A percentile compares a stretch with the other conserved stretches of the same genome.
These are phyloP conservation scores for Lamproptera curius DNA, from an alignment of 2,888 invertebrate species.

Conservation along the genomic window DNA sequence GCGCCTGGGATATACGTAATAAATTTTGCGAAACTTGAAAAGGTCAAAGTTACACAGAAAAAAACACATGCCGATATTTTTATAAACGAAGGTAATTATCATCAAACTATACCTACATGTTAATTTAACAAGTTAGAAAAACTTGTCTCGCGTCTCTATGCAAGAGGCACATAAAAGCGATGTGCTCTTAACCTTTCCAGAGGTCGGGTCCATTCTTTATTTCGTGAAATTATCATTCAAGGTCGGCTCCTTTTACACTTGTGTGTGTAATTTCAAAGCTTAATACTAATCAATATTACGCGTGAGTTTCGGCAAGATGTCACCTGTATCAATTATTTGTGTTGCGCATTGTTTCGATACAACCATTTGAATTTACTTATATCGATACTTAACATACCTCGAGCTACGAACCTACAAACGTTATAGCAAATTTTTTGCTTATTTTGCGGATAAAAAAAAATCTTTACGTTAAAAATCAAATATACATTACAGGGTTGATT, in stretches of 20 bases:
- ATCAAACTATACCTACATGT: constrained; percentile 27
- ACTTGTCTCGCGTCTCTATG: constrained; percentile 48
- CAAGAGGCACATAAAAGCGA: constrained; percentile 63
- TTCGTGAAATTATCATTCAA: constrained; percentile 68
- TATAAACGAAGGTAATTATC: constrained; percentile 28
- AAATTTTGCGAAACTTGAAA: constrained; percentile 23
- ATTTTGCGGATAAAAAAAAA: too few relatives aligned
- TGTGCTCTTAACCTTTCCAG: constrained; percentile 70
- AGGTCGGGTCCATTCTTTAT: constrained; percentile 54
- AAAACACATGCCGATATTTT: constrained; percentile 23
- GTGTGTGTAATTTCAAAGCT: constrained; percentile 13
- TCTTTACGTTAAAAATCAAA: too few relatives aligned
- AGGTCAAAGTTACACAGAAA: constrained; percentile 29
- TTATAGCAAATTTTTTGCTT: too few relatives aligned
- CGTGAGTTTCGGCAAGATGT: constrained; percentile 2
- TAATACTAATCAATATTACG: constrained; percentile 6
- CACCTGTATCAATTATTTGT: not conserved
- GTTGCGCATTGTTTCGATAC: too few relatives aligned
- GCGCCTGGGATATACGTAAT: constrained; percentile 3
- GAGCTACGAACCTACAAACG: too few relatives aligned
- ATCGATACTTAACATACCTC: too few relatives aligned
- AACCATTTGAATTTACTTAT: too few relatives aligned
- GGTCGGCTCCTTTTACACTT: constrained; percentile 45
- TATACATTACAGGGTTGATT: too few relatives aligned
- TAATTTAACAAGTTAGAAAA: constrained; percentile 35